Evolutionary conservation across 2,113 vertebrate species (phyloP), one percentile per base, ranked within the genome.

Genomic region (Myiopsitta monachus): DNA sequence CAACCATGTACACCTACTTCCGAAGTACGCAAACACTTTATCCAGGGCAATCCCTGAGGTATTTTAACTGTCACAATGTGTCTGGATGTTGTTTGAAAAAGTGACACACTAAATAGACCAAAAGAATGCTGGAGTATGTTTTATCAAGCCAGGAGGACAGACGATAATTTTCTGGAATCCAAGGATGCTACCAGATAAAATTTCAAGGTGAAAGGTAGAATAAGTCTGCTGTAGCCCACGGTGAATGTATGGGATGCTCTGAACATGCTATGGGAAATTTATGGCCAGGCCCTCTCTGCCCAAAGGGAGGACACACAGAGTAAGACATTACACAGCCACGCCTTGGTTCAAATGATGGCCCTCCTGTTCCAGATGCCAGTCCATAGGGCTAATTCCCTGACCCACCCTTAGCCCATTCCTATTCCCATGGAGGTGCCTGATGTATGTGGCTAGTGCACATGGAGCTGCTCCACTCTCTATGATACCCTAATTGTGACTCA

Each of bases 91-190:
- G 17, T 24, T 72, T 46, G 31, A 33, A 83, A 76, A 81, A 77
- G 3, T 6, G 10, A 43, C 2, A 3, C 26, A 47, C 14, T 74
- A 12, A 47, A 78, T 14, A 5, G 21, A 84, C 5, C 7, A 47
- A 64, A 83, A 24, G 6, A 5, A 30, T 33, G 1, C 10, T 81
- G 23, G 24, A 1, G 4, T 41, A 43, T 13, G 18, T 10, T 23
- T 13, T 18, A 38, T 41, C 9, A 88, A 72, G 49, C 26, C 39
- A 30, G 0, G 0, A 64, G 2, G 18, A 55, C 0, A 7, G 43
- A 31, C 5, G 82, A 18, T 19, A 43, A 43, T 28, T 87, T 77
- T 55, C 14, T 62, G 36, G 30, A 67, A 8, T 31, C 13, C 26
- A 74, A 43, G 17, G 14, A 33, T 47, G 8, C 36, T 51, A 13